Percentiles rank a stretch among this genome's conserved stretches.
Evolutionary conservation across 2,797 vertebrate genomes (phyloP).

Genomic region (Eremophila alpestris): DNA sequence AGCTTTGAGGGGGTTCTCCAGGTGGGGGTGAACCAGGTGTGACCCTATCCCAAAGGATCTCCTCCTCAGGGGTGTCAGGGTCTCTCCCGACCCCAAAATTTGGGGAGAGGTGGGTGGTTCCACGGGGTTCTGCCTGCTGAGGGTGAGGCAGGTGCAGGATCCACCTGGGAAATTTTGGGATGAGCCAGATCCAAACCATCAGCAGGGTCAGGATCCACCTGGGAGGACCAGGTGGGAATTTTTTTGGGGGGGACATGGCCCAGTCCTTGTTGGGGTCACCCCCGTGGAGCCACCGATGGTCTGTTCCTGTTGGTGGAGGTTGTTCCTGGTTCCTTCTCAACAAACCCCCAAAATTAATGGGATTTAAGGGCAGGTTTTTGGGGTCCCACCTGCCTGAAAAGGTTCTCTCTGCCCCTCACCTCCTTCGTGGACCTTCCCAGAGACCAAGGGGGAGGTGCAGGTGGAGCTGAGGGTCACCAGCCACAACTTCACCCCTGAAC

Average conservation of each 20-base stretch:
- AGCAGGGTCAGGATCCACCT: background rate
- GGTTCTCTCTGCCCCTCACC: too few relatives aligned
- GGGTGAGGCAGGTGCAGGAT: background rate
- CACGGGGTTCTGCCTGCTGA: background rate
- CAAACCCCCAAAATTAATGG: background rate
- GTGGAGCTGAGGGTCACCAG: background rate
- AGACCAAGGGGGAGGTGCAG: background rate
- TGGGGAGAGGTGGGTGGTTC: background rate
- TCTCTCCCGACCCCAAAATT: background rate
- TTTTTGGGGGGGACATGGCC: rapidly evolving
- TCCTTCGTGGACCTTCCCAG: background rate
- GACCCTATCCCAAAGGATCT: background rate
- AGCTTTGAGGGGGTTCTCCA: background rate
- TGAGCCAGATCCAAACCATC: background rate
- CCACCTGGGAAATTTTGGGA: too few relatives aligned
- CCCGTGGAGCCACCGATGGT: rapidly evolving
- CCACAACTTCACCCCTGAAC: background rate
- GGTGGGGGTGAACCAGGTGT: background rate
- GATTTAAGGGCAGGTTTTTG: background rate
- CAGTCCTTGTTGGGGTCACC: background rate
- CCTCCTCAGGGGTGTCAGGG: rapidly evolving
- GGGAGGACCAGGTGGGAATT: background rate
- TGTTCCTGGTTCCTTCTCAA: background rate
- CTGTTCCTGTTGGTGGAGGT: too few relatives aligned
- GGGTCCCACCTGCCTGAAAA: background rate